These are phyloP conservation scores for Drosophila chauvacae DNA, from an alignment of 1,140 invertebrate genomes.

Conservation along the genomic window DNA sequence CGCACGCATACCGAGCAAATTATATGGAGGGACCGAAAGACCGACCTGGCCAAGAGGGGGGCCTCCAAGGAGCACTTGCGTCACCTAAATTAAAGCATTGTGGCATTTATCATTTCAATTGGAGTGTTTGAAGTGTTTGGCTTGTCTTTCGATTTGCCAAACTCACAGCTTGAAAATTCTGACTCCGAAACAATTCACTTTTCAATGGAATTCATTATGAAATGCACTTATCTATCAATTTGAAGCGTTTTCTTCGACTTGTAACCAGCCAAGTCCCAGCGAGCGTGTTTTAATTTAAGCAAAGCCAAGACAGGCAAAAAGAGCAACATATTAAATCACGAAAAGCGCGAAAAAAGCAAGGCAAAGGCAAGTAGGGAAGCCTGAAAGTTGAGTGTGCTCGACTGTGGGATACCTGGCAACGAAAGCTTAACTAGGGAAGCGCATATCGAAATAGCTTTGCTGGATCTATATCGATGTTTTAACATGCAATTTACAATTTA, in stretches of 20 bases:
- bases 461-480: neutral
- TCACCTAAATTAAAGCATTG: slow-evolving; percentile 31
- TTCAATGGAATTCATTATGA: neutral
- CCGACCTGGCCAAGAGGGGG: slow-evolving; percentile 18
- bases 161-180: slow-evolving; percentile 4
- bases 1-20: slow-evolving; percentile 58
- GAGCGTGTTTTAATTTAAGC: slow-evolving; percentile 36
- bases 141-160: slow-evolving; percentile 26
- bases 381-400: neutral
- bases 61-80: slow-evolving; percentile 17
- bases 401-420: neutral
- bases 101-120: slow-evolving; percentile 44
- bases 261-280: neutral
- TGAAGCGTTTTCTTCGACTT: slow-evolving; percentile 7
- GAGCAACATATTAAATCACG: slow-evolving; percentile 17
- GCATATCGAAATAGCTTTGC: too few relatives aligned
- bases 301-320: neutral
- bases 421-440: too few relatives aligned
- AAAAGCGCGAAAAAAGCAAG: slow-evolving; percentile 14
- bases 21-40: slow-evolving; percentile 45
- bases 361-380: neutral
- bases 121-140: slow-evolving; percentile 9
- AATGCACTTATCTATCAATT: slow-evolving; percentile 26
- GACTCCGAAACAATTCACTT: neutral
- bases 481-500: neutral